phyloP scores from a whole-genome alignment of 2,797 vertebrate genomes.

The Lates japonicus region DNA sequence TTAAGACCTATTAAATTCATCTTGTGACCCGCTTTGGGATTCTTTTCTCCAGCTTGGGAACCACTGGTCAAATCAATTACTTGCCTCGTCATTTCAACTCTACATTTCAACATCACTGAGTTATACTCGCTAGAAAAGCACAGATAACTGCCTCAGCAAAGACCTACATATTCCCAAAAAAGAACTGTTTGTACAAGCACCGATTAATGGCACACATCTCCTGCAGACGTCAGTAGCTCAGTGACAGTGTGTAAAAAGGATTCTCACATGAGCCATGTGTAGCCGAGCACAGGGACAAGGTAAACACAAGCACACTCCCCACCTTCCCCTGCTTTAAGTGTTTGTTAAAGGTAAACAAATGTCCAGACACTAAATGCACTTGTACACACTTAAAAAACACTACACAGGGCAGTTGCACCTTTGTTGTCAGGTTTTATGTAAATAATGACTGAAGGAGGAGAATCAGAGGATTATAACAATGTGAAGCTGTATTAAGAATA shows the following conservation, averaged over 20 bases:
- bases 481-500: background rate
- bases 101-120: background rate
- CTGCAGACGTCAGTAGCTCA: background rate
- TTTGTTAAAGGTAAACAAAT: constrained; percentile 70
- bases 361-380: constrained; percentile 43
- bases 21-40: background rate
- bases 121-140: background rate
- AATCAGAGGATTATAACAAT: background rate
- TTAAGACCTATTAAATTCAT: background rate
- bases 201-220: background rate
- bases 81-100: background rate
- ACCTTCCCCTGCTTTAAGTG: constrained; percentile 52
- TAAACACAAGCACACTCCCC: constrained; percentile 66
- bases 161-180: background rate
- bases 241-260: constrained; percentile 23
- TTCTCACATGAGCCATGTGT: constrained; percentile 12
- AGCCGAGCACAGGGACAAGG: constrained; percentile 42
- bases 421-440: constrained; percentile 5
- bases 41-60: background rate
- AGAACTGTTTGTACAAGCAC: background rate
- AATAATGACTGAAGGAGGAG: constrained; percentile 11
- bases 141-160: background rate
- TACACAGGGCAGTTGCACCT: constrained; percentile 1
- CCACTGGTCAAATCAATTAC: background rate
- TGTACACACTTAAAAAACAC: constrained; percentile 56